Base-by-base conservation (phyloP, 1,140 invertebrate species). In the Diplogasteroides magnus region DNA sequence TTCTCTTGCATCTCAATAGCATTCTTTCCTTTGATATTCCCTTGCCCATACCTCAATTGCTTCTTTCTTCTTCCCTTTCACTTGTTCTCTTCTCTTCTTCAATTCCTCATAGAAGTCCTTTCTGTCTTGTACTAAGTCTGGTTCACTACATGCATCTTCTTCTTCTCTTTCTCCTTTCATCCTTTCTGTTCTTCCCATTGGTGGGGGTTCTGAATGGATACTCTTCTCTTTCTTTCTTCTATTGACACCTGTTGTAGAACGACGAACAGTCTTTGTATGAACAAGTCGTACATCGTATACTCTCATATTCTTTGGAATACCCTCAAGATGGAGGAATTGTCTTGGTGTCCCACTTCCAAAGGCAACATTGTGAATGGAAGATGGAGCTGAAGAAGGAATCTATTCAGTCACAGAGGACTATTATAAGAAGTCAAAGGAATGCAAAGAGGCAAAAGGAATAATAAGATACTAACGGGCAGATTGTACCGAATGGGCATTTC, bases 311-410 rank as follows among this genome's bases (percentile, higher is more conserved):
- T 62, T 31, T 19, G 71, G 67, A 25, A 79, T 62, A 27, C 76
- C 74, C 19, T 66, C 64, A 26, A 76, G 63, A 75, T 79, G 78
- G 31, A 78, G 75, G 29, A 78, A 74, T 66, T 77, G 70, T 31
- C 78, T 67, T 23, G 78, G 78, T 58, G 78, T 79, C 15, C 77
- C 81, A 37, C 76, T 78, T 13, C 78, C 78, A 56, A 79, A 81
- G 23, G 73, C 78, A 60, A 63, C 78, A 2, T 67, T 59, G 19
- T 60, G 32, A 60, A 48, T 31, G 27, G 57, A 60, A 28, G 57
- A 55, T 31, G 59, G 59, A 67, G n/a, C 3, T 23, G n/a, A 60
- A n/a, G 58, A 60, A 11, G 26, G 26, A 60, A 23, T 60, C 23
- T 11, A 60, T 60, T 11, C 3, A 60, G 26, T 3, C 6, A 60